Percentiles rank a stretch among this genome's conserved stretches.
phyloP scores from a whole-genome alignment of 2,113 vertebrate species.

The Campylomormyrus numenius region DNA sequence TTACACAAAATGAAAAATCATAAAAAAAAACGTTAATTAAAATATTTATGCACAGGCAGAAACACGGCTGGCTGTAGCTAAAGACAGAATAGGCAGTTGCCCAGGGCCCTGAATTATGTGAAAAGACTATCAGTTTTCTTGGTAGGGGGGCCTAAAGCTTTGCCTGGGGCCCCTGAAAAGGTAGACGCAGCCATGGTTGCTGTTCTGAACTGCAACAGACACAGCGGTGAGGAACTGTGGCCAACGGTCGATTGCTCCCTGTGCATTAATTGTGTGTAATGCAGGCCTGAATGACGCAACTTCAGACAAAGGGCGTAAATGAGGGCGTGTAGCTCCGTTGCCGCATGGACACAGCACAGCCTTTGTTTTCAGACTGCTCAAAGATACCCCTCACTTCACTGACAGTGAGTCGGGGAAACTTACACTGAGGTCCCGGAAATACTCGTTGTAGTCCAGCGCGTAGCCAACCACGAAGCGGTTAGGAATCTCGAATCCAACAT shows the following conservation, averaged over 20 bases:
- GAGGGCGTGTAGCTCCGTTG: neutral
- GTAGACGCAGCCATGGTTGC: neutral
- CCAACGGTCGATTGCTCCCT: neutral
- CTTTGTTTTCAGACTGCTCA: neutral
- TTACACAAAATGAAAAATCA: neutral
- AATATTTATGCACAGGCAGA: neutral
- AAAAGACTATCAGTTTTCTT: neutral
- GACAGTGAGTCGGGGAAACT: slow-evolving; percentile 45
- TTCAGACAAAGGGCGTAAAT: neutral
- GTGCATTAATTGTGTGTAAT: neutral
- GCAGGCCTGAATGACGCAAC: neutral
- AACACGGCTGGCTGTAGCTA: neutral
- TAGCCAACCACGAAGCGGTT: slow-evolving; percentile 88
- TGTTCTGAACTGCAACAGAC: neutral
- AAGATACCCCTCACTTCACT: neutral
- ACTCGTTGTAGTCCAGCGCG: slow-evolving; percentile 91
- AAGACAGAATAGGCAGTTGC: too few species aligned
- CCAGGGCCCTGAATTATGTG: neutral
- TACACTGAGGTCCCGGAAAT: slow-evolving; percentile 88
- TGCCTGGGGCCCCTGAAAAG: neutral
- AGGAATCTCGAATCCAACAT: slow-evolving; percentile 90
- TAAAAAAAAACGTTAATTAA: neutral
- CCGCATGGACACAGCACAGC: neutral
- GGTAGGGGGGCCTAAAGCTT: neutral
- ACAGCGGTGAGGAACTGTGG: neutral